A percentile compares a stretch with the other conserved stretches of the same genome.
phyloP scores from a whole-genome alignment of 2,113 vertebrate genomes.

The Lepus timidus region DNA sequence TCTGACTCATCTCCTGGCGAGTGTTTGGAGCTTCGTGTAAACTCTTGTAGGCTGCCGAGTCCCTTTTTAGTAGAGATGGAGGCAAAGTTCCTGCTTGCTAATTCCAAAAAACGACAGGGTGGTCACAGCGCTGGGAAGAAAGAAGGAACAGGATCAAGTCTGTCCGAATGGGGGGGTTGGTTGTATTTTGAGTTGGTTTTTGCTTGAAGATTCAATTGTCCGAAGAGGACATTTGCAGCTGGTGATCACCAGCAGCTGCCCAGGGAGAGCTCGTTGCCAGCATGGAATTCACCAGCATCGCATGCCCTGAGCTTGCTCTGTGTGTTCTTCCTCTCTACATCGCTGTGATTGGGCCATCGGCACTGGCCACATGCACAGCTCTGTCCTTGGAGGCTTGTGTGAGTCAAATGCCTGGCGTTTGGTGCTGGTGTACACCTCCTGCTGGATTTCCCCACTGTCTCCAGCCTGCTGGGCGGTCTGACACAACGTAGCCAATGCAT shows the following conservation, averaged over 20 bases:
- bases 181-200: background rate
- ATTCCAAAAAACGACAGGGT: background rate
- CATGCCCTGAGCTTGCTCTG: background rate
- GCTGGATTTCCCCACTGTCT: background rate
- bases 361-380: background rate
- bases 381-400: background rate
- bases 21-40: background rate
- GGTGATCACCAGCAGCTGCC: background rate
- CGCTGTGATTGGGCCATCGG: rapidly evolving
- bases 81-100: background rate
- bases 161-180: background rate
- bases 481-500: background rate
- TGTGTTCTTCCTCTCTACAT: too few species aligned
- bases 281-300: too few species aligned
- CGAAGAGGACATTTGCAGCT: rapidly evolving
- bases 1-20: constrained; percentile 34
- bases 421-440: background rate
- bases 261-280: rapidly evolving
- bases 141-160: background rate
- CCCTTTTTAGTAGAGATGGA: background rate
- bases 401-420: background rate
- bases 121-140: background rate
- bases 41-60: background rate
- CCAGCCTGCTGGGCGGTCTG: rapidly evolving
- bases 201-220: background rate